phyloP scores from a whole-genome alignment of 1,140 invertebrate species.

The Drosophila takahashii region DNA sequence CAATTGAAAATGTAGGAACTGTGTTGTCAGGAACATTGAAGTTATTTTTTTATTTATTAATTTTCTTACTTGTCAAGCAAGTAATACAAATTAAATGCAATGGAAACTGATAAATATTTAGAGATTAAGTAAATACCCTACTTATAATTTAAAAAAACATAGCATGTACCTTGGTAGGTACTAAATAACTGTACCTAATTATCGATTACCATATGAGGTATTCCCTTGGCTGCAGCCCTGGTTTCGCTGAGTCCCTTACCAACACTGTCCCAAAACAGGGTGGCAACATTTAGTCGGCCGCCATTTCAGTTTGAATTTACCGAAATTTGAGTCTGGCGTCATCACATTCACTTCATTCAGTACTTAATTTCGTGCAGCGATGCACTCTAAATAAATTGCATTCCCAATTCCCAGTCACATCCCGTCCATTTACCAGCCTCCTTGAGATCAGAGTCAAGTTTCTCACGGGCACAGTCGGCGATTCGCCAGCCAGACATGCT shows the following conservation, averaged over 20 bases:
- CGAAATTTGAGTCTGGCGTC: slow-evolving; percentile 13
- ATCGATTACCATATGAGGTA: too few relatives aligned
- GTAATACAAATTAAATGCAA: too few relatives aligned
- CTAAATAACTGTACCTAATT: too few relatives aligned
- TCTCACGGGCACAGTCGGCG: background rate
- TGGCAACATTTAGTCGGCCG: slow-evolving; percentile 17
- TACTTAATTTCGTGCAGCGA: slow-evolving; percentile 6
- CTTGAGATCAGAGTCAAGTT: background rate
- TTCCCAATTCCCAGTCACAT: background rate
- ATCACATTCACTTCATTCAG: slow-evolving; percentile 4
- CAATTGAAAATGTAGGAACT: too few relatives aligned
- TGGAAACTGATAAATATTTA: too few relatives aligned
- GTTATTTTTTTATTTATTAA: too few relatives aligned
- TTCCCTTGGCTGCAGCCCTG: background rate
- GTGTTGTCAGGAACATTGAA: too few relatives aligned
- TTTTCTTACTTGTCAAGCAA: too few relatives aligned
- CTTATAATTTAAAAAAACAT: background rate
- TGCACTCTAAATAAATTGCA: slow-evolving; percentile 21
- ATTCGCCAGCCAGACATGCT: background rate
- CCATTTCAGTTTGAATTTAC: slow-evolving; percentile 39
- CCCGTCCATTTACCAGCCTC: background rate
- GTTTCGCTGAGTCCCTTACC: background rate
- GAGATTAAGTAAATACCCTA: too few relatives aligned
- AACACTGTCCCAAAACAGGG: background rate
- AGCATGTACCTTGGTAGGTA: too few relatives aligned